Evolutionary conservation across 2,888 invertebrate species (phyloP).

Genomic region (Hydrotaea cyrtoneurina): DNA sequence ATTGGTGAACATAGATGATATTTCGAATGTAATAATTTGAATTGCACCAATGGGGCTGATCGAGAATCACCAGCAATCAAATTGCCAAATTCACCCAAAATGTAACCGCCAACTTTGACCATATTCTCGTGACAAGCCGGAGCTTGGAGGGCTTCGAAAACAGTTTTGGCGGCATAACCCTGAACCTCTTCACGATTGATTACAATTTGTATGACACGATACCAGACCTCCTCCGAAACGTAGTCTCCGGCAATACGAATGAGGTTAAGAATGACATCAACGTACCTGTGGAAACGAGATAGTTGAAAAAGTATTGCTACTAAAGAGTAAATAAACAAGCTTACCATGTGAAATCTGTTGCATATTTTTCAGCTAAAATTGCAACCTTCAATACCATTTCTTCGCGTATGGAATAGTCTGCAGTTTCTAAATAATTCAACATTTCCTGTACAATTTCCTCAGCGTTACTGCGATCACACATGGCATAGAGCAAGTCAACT

Average conservation of each 20-base stretch:
- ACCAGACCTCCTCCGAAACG: slow-evolving; percentile 99
- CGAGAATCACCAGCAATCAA: slow-evolving; percentile 99
- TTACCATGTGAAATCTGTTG: slow-evolving; percentile 99
- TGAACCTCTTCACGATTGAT: slow-evolving; percentile 99
- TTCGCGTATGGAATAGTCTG: slow-evolving; percentile 99
- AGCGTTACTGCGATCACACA: slow-evolving; percentile 99
- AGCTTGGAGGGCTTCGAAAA: slow-evolving; percentile 99
- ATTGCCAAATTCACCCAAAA: slow-evolving; percentile 99
- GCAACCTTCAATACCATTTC: slow-evolving; percentile 99
- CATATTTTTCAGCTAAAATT: slow-evolving; percentile 99
- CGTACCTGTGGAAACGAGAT: slow-evolving; percentile 82
- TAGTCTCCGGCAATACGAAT: slow-evolving; percentile 99
- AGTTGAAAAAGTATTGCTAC: not conserved
- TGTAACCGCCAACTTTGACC: slow-evolving; percentile 99
- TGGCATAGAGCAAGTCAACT: slow-evolving; percentile 98
- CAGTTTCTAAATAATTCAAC: slow-evolving; percentile 99
- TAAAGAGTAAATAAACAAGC: slow-evolving; percentile 4
- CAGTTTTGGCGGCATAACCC: slow-evolving; percentile 99
- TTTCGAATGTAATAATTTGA: slow-evolving; percentile 98
- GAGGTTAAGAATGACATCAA: slow-evolving; percentile 98
- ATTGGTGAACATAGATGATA: slow-evolving; percentile 98
- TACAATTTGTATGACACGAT: slow-evolving; percentile 99
- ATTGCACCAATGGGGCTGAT: slow-evolving; percentile 98
- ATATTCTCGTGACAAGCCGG: slow-evolving; percentile 99
- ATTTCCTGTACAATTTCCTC: slow-evolving; percentile 99